A percentile compares a stretch with the other conserved stretches of the same genome.
Evolutionary conservation across 2,888 invertebrate genomes (phyloP).

Genomic region (Tinea pellionella): DNA sequence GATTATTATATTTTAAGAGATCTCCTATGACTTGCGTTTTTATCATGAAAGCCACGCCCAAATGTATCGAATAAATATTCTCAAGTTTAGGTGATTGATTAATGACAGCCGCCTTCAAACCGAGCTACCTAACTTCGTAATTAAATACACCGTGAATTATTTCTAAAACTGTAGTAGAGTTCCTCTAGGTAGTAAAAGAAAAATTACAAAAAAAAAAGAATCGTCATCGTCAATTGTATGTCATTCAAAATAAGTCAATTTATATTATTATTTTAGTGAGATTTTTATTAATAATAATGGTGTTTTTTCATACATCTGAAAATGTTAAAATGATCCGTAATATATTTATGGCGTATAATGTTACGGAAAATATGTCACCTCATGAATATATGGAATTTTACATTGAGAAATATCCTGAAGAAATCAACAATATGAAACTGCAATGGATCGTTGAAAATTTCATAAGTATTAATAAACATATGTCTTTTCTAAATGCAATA

Average conservation of each 20-base stretch:
- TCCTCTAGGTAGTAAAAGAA: too few relatives aligned
- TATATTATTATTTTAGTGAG: not conserved
- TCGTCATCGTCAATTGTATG: not conserved
- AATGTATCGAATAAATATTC: slow-evolving; percentile 20
- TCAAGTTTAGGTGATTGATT: slow-evolving; percentile 44
- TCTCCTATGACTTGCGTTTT: slow-evolving; percentile 63
- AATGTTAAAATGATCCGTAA: slow-evolving; percentile 49
- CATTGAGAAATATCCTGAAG: slow-evolving; percentile 46
- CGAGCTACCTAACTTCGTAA: slow-evolving; percentile 36
- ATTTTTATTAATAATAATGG: slow-evolving; percentile 30
- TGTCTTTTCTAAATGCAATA: slow-evolving; percentile 35
- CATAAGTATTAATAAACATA: slow-evolving; percentile 44
- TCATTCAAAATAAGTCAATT: not conserved
- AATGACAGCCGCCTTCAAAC: slow-evolving; percentile 60
- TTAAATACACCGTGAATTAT: not conserved
- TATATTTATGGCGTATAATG: slow-evolving; percentile 39
- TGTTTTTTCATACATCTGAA: slow-evolving; percentile 50
- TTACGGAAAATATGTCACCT: slow-evolving; percentile 35
- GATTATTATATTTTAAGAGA: slow-evolving; percentile 68
- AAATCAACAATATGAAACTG: slow-evolving; percentile 39
- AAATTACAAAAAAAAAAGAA: not conserved
- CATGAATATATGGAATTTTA: slow-evolving; percentile 51
- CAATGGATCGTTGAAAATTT: slow-evolving; percentile 53
- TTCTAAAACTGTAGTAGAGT: not conserved
- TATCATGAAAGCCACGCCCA: slow-evolving; percentile 32